Percentiles rank a stretch among this genome's conserved stretches.
These are phyloP conservation scores for Griposia aprilina DNA, from an alignment of 2,888 invertebrate species.

Conservation along the genomic window DNA sequence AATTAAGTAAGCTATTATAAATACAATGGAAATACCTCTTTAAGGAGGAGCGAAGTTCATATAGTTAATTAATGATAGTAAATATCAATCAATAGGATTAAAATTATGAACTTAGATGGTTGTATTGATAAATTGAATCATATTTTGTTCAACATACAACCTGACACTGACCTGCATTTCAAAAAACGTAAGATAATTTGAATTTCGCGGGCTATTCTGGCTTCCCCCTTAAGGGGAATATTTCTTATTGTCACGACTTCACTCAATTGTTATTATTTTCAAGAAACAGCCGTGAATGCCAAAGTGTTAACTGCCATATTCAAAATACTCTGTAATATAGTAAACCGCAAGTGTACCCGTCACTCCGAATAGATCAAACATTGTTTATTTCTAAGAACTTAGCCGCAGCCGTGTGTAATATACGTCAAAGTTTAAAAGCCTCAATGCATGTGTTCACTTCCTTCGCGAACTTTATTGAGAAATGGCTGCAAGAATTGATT, in stretches of 20 bases:
- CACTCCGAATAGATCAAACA: constrained; percentile 38
- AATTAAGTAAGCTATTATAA: too few relatives aligned
- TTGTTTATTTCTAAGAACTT: constrained; percentile 67
- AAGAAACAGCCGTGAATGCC: background rate
- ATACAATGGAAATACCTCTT: too few relatives aligned
- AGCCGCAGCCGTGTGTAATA: constrained; percentile 66
- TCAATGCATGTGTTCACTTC: constrained; percentile 81
- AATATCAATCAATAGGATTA: too few relatives aligned
- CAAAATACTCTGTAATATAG: background rate
- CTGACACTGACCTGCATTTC: too few relatives aligned
- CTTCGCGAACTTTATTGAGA: constrained; percentile 86
- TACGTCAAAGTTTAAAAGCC: constrained; percentile 88
- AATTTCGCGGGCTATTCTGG: too few relatives aligned
- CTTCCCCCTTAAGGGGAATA: too few relatives aligned
- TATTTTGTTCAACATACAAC: too few relatives aligned
- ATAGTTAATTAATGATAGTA: too few relatives aligned
- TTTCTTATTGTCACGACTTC: background rate
- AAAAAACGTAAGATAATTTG: too few relatives aligned
- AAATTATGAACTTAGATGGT: too few relatives aligned
- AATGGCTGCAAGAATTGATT: constrained; percentile 88
- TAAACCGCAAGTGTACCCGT: constrained; percentile 25
- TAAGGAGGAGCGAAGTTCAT: too few relatives aligned
- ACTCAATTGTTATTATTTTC: background rate
- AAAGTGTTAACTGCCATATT: background rate
- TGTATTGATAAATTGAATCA: too few relatives aligned